Percentiles rank a stretch among this genome's conserved stretches.
Conservation (phyloP, 2,888 invertebrate species). For the Mamestra brassicae region DNA sequence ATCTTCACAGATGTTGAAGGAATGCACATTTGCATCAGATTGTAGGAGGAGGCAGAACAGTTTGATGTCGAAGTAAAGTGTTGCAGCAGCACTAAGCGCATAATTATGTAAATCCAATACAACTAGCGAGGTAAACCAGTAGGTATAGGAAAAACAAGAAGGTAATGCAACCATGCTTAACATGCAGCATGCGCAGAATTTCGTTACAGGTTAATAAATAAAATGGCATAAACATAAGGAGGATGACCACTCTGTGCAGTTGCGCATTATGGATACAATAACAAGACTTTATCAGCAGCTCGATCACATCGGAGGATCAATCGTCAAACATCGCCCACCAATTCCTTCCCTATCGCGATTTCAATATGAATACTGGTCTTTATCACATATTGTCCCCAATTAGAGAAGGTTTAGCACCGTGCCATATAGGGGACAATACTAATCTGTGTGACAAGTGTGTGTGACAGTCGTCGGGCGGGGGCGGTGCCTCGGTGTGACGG, state of each 20-base stretch:
- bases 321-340: slow-evolving; percentile 16
- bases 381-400: slow-evolving; percentile 55
- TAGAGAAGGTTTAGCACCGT: slow-evolving; percentile 51
- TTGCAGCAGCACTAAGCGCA: slow-evolving; percentile 23
- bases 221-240: slow-evolving; percentile 22
- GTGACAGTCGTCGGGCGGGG: slow-evolving; percentile 56
- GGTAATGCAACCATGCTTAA: slow-evolving; percentile 40
- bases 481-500: slow-evolving; percentile 59
- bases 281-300: slow-evolving; percentile 21
- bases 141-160: slow-evolving; percentile 46
- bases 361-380: slow-evolving; percentile 44
- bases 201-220: slow-evolving; percentile 37
- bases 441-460: slow-evolving; percentile 59
- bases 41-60: slow-evolving; percentile 11
- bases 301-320: slow-evolving; percentile 15
- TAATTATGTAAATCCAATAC: slow-evolving; percentile 56
- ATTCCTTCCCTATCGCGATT: slow-evolving; percentile 21
- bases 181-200: slow-evolving; percentile 37
- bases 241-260: slow-evolving; percentile 19
- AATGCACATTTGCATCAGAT: slow-evolving; percentile 9
- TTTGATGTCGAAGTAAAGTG: slow-evolving; percentile 13
- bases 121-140: slow-evolving; percentile 50
- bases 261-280: background rate
- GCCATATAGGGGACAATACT: slow-evolving; percentile 59
- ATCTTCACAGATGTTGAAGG: background rate